Percentiles rank a stretch among this genome's conserved stretches.
Conservation (phyloP, 1,140 invertebrate species). For the Bombus confusus region DNA sequence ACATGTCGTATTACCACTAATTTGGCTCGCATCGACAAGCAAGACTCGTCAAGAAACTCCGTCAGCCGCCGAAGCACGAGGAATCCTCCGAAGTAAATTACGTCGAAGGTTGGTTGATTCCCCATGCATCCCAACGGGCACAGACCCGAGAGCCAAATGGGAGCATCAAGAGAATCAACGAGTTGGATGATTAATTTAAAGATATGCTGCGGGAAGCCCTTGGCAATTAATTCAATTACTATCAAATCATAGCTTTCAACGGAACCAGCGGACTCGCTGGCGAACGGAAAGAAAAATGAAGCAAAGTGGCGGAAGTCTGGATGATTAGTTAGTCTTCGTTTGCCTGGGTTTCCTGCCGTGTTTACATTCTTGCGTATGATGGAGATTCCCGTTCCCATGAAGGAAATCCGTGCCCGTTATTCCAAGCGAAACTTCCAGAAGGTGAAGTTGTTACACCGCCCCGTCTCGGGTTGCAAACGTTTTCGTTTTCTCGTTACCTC, state of each 20-base stretch:
- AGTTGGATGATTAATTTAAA: constrained; percentile 29
- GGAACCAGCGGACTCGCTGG: not conserved
- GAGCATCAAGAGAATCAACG: not conserved
- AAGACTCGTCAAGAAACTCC: not conserved
- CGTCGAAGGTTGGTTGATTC: not conserved
- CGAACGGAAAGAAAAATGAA: constrained; percentile 27
- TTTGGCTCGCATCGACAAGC: too few relatives aligned
- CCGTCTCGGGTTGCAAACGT: constrained; percentile 9
- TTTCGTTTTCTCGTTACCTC: constrained; percentile 10
- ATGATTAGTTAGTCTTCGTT: constrained; percentile 50
- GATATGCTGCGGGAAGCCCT: constrained; percentile 1
- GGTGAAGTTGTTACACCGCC: constrained; percentile 47
- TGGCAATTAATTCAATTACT: constrained; percentile 49
- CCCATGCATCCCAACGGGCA: not conserved
- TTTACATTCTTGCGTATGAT: constrained; percentile 60
- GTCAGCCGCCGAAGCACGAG: not conserved
- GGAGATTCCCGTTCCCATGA: constrained; percentile 54
- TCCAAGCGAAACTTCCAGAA: constrained; percentile 35
- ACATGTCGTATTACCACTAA: not conserved
- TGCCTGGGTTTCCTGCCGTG: constrained; percentile 44
- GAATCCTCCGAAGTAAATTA: not conserved
- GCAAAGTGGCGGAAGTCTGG: constrained; percentile 47
- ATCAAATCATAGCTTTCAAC: constrained; percentile 39
- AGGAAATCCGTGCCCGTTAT: constrained; percentile 56
- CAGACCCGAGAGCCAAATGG: not conserved